These are phyloP conservation scores for Triplophysa rosa DNA, from an alignment of 2,113 vertebrate genomes.

Conservation along the genomic window DNA sequence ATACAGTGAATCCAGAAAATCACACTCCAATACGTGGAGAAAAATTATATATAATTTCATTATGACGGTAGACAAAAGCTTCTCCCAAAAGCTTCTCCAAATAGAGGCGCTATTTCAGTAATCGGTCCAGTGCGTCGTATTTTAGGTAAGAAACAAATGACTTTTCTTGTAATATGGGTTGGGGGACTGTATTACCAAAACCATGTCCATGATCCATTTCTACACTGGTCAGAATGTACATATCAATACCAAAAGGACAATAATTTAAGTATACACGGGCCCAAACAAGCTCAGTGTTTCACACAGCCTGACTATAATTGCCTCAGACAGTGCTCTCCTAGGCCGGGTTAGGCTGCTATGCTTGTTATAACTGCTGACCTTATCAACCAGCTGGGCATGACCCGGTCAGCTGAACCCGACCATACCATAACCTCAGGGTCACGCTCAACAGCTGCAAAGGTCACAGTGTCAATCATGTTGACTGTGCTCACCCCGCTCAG, in stretches of 20 bases:
- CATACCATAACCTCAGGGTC: constrained; percentile 58
- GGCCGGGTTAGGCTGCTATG: constrained; percentile 59
- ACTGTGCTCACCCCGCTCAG: constrained; percentile 60
- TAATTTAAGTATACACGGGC: not conserved
- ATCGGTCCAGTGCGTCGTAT: too few relatives aligned
- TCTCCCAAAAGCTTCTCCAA: too few relatives aligned
- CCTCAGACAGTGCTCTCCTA: constrained; percentile 62
- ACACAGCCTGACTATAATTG: constrained; percentile 56
- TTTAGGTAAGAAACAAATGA: too few relatives aligned
- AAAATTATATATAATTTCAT: too few relatives aligned
- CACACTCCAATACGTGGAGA: too few relatives aligned
- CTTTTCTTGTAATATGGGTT: too few relatives aligned
- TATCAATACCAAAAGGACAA: constrained; percentile 22
- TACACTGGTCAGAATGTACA: constrained; percentile 7
- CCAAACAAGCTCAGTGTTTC: constrained; percentile 38
- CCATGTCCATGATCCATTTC: not conserved
- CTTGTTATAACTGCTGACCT: constrained; percentile 65
- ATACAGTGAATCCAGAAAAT: too few relatives aligned
- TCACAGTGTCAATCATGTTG: constrained; percentile 57
- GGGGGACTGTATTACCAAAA: not conserved
- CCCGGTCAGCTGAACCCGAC: constrained; percentile 66
- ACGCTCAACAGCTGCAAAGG: constrained; percentile 71
- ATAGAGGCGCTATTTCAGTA: too few relatives aligned
- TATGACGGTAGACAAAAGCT: too few relatives aligned
- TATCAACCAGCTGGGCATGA: constrained; percentile 61